Evolutionary conservation across 2,113 vertebrate genomes (phyloP), one percentile per base, ranked within the genome.

Genomic region (Nansenia antarctica): DNA sequence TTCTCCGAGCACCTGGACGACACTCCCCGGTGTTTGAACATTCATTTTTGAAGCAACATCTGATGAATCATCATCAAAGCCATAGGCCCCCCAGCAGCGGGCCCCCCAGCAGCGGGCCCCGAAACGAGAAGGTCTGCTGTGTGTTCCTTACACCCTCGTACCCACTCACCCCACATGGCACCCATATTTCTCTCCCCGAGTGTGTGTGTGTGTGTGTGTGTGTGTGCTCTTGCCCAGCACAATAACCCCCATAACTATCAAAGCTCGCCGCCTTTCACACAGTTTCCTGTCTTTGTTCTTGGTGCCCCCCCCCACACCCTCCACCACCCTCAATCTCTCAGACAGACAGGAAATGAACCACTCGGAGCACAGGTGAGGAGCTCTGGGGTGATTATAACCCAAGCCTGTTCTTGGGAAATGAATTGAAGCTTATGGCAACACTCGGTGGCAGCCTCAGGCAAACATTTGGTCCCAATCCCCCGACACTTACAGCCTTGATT

Each of bases 171-270:
- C 80, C 87, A 90, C 81, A 85, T 90, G 86, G 81, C 70, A 53
- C 62, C 82, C 85, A 91, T 79, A 85, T 88, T 87, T 83, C 63
- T n/a, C n/a, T n/a, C n/a, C n/a, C n/a, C n/a, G n/a, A n/a, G n/a
- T n/a, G n/a, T n/a, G n/a, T n/a, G n/a, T n/a, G n/a, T n/a, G n/a
- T n/a, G n/a, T n/a, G n/a, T n/a, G n/a, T n/a, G n/a, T n/a, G n/a
- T n/a, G n/a, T n/a, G n/a, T n/a, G n/a, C 35, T 12, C 35, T 12
- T 3, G 65, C 66, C 34, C 32, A 65, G 58, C 83, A 78, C 76
- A 86, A 77, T 82, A 76, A 71, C 34, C 70, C n/a, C 67, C 75
- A 65, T 65, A 74, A 76, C 74, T 76, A 87, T 87, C 82, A 85
- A 89, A 88, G 81, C 31, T 53, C 15, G 54, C 58, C 7, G 4